phyloP scores from a whole-genome alignment of 1,140 invertebrate genomes.

The Drosophila paulistorum region DNA sequence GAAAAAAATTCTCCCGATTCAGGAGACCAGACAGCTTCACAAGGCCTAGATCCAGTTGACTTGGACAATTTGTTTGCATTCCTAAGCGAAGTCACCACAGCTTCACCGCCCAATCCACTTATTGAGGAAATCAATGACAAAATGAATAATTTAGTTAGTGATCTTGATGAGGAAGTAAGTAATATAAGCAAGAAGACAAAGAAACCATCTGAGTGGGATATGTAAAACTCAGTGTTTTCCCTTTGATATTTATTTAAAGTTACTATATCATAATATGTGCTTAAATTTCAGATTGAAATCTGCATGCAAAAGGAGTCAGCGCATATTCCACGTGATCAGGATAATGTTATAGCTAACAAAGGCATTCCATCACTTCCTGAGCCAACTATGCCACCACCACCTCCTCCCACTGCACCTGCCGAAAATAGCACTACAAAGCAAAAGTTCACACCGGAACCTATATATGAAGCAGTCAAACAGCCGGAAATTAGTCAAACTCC shows the following conservation, averaged over 20 bases:
- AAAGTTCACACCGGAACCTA: constrained; percentile 86
- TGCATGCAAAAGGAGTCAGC: constrained; percentile 40
- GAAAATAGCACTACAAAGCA: constrained; percentile 70
- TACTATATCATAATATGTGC: neutral
- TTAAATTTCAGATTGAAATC: constrained; percentile 48
- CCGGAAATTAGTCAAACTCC: constrained; percentile 8
- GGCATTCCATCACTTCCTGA: constrained; percentile 88
- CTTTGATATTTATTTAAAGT: neutral
- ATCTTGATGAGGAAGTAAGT: constrained; percentile 88
- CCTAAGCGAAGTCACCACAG: constrained; percentile 90
- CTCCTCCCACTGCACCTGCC: constrained; percentile 78
- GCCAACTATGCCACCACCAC: constrained; percentile 89
- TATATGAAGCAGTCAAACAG: constrained; percentile 90
- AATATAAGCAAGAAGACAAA: neutral
- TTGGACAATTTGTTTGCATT: constrained; percentile 97
- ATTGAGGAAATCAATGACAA: constrained; percentile 93
- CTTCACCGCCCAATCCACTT: constrained; percentile 84
- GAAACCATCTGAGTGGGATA: too few relatives aligned
- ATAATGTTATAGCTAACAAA: constrained; percentile 73
- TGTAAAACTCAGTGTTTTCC: too few relatives aligned
- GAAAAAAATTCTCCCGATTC: constrained; percentile 18
- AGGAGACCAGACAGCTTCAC: constrained; percentile 53
- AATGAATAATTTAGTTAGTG: constrained; percentile 92
- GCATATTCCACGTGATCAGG: constrained; percentile 1
- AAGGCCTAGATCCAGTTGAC: constrained; percentile 89